Evolutionary conservation across 2,888 invertebrate genomes (phyloP).

Genomic region (Heliconius ismenius): DNA sequence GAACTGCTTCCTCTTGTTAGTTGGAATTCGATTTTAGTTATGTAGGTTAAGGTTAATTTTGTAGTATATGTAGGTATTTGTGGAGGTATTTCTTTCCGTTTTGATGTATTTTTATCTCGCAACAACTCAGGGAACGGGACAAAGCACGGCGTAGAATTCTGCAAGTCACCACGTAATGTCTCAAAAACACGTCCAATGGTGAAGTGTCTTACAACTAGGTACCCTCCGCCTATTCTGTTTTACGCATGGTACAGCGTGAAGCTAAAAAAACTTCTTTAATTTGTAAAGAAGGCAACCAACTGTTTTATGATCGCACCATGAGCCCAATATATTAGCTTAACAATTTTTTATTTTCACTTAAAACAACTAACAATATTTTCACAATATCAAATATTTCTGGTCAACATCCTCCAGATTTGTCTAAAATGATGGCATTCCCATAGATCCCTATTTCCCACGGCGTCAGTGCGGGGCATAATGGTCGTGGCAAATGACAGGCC

Average conservation of each 20-base stretch:
- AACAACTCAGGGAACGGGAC: too few species aligned
- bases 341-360: too few species aligned
- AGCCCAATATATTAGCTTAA: too few species aligned
- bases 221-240: too few species aligned
- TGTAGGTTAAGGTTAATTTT: slow-evolving; percentile 20
- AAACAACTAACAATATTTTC: neutral
- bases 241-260: neutral
- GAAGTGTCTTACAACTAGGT: too few species aligned
- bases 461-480: slow-evolving; percentile 44
- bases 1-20: slow-evolving; percentile 7
- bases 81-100: neutral
- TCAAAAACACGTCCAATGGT: too few species aligned
- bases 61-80: neutral
- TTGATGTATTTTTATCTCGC: neutral
- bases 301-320: too few species aligned
- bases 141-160: too few species aligned
- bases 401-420: slow-evolving; percentile 11
- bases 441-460: slow-evolving; percentile 49
- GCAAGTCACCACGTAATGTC: too few species aligned
- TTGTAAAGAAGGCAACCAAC: too few species aligned
- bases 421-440: slow-evolving; percentile 40
- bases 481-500: slow-evolving; percentile 57
- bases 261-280: neutral
- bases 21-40: neutral
- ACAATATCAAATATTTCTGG: neutral